Base-by-base conservation (phyloP, 2,797 vertebrate species). In the Anabacerthia variegaticeps region DNA sequence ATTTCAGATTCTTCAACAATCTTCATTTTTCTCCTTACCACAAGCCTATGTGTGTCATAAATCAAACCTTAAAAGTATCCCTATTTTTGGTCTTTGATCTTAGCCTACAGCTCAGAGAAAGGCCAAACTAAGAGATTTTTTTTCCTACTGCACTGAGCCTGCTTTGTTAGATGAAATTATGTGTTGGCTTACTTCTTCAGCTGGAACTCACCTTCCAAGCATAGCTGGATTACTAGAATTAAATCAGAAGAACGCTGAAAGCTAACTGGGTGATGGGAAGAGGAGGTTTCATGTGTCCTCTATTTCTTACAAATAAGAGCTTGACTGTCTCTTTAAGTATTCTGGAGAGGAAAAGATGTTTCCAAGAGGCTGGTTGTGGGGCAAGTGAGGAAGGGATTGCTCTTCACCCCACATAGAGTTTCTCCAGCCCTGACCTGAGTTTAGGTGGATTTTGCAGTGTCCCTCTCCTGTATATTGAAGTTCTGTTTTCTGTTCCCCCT, bases 401-500 rank as follows among this genome's bases (percentile, higher is more conserved):
- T 77, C 27, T 90, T 85, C 63, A 66, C 58, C 19, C 49, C 41
- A 79, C 12, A 5, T 4, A 69, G 62, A 89, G 46, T 74, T 78
- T 82, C 56, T 52, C 85, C 65, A 88, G 82, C 19, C 28, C 41
- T 48, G 48, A 75, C n/a, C 43, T 54, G 83, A 86, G 44, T 26
- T 81, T 73, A 62, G 21, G 20, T 62, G 52, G 46, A 34, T 84
- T 94, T 92, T 61, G 3, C 27, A 54, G 9, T 21, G 56, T 69
- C 19, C 14, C 24, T 89, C 41, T 75, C 61, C n/a, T 75, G 19
- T 30, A 3, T 27, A n/a, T 69, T 82, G 75, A 93, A 69, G 73
- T 92, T 95, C 86, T 87, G 68, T 85, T 97, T 97, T 96, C 96
- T 96, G 80, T 92, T 97, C 46, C 59, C 78, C 68, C 43, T 88